phyloP scores from a whole-genome alignment of 2,888 invertebrate species.

The Carabus problematicus region DNA sequence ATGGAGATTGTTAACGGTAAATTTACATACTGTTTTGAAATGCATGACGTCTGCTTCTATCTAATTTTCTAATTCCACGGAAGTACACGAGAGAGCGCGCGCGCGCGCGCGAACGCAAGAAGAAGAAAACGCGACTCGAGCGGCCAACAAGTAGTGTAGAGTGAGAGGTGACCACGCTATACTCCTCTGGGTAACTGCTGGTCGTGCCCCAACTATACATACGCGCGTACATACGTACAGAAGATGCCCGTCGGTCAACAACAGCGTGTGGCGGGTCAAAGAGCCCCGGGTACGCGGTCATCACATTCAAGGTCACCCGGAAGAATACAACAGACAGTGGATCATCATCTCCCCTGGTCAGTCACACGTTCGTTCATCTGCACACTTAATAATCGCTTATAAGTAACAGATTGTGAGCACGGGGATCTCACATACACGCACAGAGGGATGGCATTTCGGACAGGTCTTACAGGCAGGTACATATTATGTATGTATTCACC shows the following conservation, averaged over 20 bases:
- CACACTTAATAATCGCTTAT: too few relatives aligned
- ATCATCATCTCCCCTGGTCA: too few relatives aligned
- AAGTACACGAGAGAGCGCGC: constrained; percentile 16
- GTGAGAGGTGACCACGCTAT: constrained; percentile 19
- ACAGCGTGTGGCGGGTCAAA: constrained; percentile 32
- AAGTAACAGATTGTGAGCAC: too few relatives aligned
- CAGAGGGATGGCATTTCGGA: too few relatives aligned
- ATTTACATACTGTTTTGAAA: constrained; percentile 40
- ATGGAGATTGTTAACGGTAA: constrained; percentile 35
- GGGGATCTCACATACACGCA: too few relatives aligned
- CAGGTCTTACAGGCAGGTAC: too few relatives aligned
- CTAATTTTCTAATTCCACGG: constrained; percentile 41
- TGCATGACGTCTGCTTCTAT: constrained; percentile 39
- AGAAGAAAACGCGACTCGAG: too few relatives aligned
- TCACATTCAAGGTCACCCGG: constrained; percentile 54
- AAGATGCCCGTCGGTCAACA: constrained; percentile 20
- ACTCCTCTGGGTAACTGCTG: too few relatives aligned
- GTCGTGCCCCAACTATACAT: too few relatives aligned
- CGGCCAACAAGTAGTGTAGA: neutral
- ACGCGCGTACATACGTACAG: neutral
- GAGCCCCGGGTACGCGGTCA: constrained; percentile 31
- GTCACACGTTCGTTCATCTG: too few relatives aligned
- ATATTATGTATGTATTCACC: too few relatives aligned
- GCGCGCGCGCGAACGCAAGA: constrained; percentile 1
- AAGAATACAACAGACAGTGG: constrained; percentile 46